These are phyloP conservation scores for Metopolophium dirhodum DNA, from an alignment of 1,140 invertebrate species.

Conservation along the genomic window DNA sequence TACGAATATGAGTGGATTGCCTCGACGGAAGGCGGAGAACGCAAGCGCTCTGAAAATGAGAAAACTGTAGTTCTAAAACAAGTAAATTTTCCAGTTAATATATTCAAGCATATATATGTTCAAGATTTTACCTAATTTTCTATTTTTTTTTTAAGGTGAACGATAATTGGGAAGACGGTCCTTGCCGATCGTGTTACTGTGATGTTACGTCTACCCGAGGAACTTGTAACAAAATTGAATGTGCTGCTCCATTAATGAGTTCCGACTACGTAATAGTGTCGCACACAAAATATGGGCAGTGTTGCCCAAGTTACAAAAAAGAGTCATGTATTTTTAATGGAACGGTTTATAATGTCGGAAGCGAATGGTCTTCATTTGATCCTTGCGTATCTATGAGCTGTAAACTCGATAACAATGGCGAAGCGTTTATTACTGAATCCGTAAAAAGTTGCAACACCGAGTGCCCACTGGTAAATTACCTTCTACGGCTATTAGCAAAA, in stretches of 20 bases:
- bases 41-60: slow-evolving; percentile 63
- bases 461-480: slow-evolving; percentile 57
- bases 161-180: slow-evolving; percentile 73
- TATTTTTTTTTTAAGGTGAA: slow-evolving; percentile 63
- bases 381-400: slow-evolving; percentile 68
- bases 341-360: slow-evolving; percentile 67
- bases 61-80: slow-evolving; percentile 64
- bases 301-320: slow-evolving; percentile 69
- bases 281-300: slow-evolving; percentile 66
- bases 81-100: slow-evolving; percentile 60
- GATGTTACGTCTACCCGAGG: slow-evolving; percentile 58
- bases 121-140: background rate
- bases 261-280: slow-evolving; percentile 67
- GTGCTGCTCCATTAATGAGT: slow-evolving; percentile 64
- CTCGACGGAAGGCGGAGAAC: slow-evolving; percentile 66
- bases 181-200: slow-evolving; percentile 72
- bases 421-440: slow-evolving; percentile 63
- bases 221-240: slow-evolving; percentile 59
- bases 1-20: slow-evolving; percentile 68
- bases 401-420: slow-evolving; percentile 63
- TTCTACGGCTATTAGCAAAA: background rate
- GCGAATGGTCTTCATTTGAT: slow-evolving; percentile 67
- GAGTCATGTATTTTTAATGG: slow-evolving; percentile 70
- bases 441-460: slow-evolving; percentile 63
- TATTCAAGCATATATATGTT: too few species aligned